These are phyloP conservation scores for Zelleria hepariella DNA, from an alignment of 2,888 invertebrate species.

Conservation along the genomic window DNA sequence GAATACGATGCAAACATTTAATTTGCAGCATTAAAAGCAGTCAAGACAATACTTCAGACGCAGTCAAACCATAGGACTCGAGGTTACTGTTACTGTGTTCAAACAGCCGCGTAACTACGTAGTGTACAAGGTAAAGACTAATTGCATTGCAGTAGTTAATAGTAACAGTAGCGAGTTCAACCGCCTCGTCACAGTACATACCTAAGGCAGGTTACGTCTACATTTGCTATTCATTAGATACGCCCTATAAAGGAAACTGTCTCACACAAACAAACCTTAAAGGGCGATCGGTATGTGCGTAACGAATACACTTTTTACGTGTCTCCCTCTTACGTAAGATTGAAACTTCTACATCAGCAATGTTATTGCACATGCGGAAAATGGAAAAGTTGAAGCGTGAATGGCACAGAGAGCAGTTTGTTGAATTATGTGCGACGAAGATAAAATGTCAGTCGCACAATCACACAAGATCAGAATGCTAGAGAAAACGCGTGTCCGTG, in stretches of 20 bases:
- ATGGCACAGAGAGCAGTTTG: background rate
- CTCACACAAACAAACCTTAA: slow-evolving; percentile 36
- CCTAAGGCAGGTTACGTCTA: slow-evolving; percentile 27
- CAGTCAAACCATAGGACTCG: background rate
- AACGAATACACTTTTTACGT: slow-evolving; percentile 31
- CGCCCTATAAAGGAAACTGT: slow-evolving; percentile 48
- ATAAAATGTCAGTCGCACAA: background rate
- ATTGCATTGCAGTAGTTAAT: slow-evolving; percentile 4
- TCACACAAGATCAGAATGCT: slow-evolving; percentile 14
- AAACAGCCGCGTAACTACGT: background rate
- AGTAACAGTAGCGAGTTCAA: slow-evolving; percentile 22
- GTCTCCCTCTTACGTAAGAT: slow-evolving; percentile 34
- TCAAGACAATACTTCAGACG: too few relatives aligned
- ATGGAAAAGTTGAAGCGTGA: slow-evolving; percentile 1
- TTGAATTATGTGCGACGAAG: background rate
- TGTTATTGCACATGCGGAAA: background rate
- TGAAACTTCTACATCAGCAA: background rate
- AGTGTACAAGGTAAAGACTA: background rate
- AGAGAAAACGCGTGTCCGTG: slow-evolving; percentile 38
- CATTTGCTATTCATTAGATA: slow-evolving; percentile 59
- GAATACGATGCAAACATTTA: too few relatives aligned
- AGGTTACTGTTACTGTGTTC: too few relatives aligned
- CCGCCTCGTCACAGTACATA: slow-evolving; percentile 22
- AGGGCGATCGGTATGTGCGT: slow-evolving; percentile 36
- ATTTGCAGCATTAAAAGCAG: too few relatives aligned